Evolutionary conservation across 1,140 invertebrate species (phyloP), one percentile per base, ranked within the genome.

Genomic region (Drosophila takahashii): DNA sequence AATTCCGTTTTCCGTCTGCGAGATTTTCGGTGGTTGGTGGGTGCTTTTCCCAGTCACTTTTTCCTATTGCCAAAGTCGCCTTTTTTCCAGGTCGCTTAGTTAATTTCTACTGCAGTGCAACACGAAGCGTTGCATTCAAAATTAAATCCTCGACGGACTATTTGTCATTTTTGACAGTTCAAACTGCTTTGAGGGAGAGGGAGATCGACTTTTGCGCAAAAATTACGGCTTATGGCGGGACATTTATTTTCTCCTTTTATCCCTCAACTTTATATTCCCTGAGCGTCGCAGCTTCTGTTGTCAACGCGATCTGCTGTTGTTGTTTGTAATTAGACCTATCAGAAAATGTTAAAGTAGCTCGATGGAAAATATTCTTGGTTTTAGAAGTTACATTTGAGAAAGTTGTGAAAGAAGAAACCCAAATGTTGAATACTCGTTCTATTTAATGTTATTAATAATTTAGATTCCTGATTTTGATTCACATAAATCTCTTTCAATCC

Each of bases 91-190:
- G 62, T 58, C 62, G 72, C 72, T 75, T 83, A 85, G 75, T 79
- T 87, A 65, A 79, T 87, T 86, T 87, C 62, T 65, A 89, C 67
- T 79, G 84, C 83, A 84, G 47, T 65, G 65, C 64, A 61, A 79
- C 32, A 29, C 27, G 60, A 50, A 37, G 69, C 74, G 62, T 51
- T 85, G 81, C 81, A 85, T 85, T 85, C 64, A 52, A 87, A 87
- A 87, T 87, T 62, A 89, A 87, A 87, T 87, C 84, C 84, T 77
- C 66, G 48, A 59, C 72, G 84, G 64, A 60, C 84, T 60, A 89
- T 87, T 87, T 87, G 84, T 87, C 84, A 87, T 87, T 84, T 89
- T 71, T 89, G 84, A 87, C 84, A 87, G 84, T 79, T 79, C 29
- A 69, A 87, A 87, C 67, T 83, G 79, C 71, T 73, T 62, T 42